Evolutionary conservation across 2,888 invertebrate genomes (phyloP).

Genomic region (Dromius quadrimaculatus): DNA sequence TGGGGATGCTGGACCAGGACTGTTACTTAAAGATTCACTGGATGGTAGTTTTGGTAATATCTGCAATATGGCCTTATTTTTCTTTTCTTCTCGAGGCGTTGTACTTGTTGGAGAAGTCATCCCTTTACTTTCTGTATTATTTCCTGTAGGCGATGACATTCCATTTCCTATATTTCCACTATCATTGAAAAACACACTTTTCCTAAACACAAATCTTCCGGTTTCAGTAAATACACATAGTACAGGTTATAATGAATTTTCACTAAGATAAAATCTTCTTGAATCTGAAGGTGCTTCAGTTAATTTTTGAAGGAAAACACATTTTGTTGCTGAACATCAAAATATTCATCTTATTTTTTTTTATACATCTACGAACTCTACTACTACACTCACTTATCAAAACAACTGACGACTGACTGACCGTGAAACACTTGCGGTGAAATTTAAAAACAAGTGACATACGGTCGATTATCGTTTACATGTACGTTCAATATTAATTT

Average conservation of each 20-base stretch:
- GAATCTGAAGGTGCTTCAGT: conserved; percentile 4
- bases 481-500: conserved; percentile 30
- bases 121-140: conserved; percentile 28
- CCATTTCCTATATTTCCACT: conserved; percentile 30
- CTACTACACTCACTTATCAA: conserved; percentile 32
- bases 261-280: background rate
- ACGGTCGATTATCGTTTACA: conserved; percentile 30
- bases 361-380: conserved; percentile 3
- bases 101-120: conserved; percentile 44
- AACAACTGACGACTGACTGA: conserved; percentile 24
- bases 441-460: conserved; percentile 33
- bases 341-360: conserved; percentile 22
- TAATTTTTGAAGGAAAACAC: background rate
- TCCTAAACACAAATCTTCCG: conserved; percentile 33
- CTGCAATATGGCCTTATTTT: conserved; percentile 60
- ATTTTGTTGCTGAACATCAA: conserved; percentile 9
- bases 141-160: conserved; percentile 46
- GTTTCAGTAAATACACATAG: conserved; percentile 26
- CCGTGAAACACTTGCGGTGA: conserved; percentile 30
- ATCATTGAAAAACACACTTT: conserved; percentile 24
- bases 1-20: conserved; percentile 71
- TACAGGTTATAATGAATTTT: conserved; percentile 14
- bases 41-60: conserved; percentile 72
- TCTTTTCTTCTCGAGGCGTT: conserved; percentile 60
- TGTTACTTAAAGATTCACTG: conserved; percentile 72